phyloP scores from a whole-genome alignment of 2,888 invertebrate species.

The Rhagium mordax region DNA sequence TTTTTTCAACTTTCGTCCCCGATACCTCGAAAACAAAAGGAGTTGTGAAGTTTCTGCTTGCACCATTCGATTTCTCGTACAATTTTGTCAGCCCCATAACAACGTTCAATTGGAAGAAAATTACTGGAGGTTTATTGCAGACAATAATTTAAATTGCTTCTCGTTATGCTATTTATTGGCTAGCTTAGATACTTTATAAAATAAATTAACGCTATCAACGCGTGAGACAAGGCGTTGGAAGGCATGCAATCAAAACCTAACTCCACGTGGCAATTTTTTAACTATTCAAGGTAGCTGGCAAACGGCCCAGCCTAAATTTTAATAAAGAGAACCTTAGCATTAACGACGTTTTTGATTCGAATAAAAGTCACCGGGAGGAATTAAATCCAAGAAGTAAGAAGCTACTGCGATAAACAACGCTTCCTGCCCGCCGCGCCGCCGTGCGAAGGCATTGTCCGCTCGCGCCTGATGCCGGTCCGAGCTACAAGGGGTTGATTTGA shows the following conservation, averaged over 20 bases:
- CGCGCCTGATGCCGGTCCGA: constrained; percentile 51
- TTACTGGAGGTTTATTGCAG: too few relatives aligned
- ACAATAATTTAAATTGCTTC: too few relatives aligned
- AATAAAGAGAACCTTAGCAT: constrained; percentile 11
- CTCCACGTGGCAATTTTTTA: neutral
- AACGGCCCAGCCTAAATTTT: neutral
- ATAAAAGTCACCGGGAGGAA: constrained; percentile 39
- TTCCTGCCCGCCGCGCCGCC: neutral
- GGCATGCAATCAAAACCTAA: neutral
- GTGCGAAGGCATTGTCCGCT: constrained; percentile 49
- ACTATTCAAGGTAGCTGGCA: neutral
- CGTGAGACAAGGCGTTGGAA: too few relatives aligned
- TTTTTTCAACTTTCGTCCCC: too few relatives aligned
- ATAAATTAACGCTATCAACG: too few relatives aligned
- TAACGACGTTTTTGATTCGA: constrained; percentile 25
- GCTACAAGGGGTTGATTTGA: constrained; percentile 65
- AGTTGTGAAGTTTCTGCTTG: too few relatives aligned
- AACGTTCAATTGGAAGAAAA: too few relatives aligned
- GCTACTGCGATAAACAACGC: constrained; percentile 16
- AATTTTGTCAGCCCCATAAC: too few relatives aligned
- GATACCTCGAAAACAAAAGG: too few relatives aligned
- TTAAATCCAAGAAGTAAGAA: constrained; percentile 11
- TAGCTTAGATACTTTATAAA: too few relatives aligned
- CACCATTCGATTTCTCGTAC: too few relatives aligned
- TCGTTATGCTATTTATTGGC: too few relatives aligned